Conservation (phyloP, 2,888 invertebrate species). For the Drosophila flavopinicola region DNA sequence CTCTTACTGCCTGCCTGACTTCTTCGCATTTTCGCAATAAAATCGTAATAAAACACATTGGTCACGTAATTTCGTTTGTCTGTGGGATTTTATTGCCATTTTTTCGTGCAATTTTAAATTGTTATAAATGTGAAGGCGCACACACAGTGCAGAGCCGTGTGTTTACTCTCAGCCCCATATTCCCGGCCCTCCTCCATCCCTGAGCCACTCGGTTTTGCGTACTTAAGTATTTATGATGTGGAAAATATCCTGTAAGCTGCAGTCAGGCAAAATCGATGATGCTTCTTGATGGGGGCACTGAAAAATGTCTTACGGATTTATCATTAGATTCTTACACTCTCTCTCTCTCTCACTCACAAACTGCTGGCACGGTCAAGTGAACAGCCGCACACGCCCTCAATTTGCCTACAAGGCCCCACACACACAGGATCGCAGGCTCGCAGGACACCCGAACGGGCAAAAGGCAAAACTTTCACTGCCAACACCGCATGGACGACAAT, state of each 20-base stretch:
- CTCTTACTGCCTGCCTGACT: conserved; percentile 45
- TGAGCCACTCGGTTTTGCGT: conserved; percentile 31
- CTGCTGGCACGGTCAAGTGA: conserved; percentile 43
- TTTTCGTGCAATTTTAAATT: conserved; percentile 81
- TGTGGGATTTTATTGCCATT: conserved; percentile 84
- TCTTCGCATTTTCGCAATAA: conserved; percentile 81
- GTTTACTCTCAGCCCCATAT: conserved; percentile 44
- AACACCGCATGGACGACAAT: conserved; percentile 76
- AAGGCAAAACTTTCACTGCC: conserved; percentile 59
- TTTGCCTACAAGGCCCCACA: conserved; percentile 9
- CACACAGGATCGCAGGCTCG: background rate
- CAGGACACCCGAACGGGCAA: conserved; percentile 19
- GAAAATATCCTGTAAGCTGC: conserved; percentile 75
- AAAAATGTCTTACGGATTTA: conserved; percentile 46
- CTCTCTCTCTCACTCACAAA: too few species aligned
- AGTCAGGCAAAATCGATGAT: conserved; percentile 64
- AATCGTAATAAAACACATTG: conserved; percentile 85
- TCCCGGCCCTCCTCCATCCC: background rate
- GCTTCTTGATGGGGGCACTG: conserved; percentile 27
- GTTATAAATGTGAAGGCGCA: conserved; percentile 80
- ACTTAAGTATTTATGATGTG: conserved; percentile 81
- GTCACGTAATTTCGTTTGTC: conserved; percentile 85
- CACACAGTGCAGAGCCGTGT: conserved; percentile 52
- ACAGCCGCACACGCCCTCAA: conserved; percentile 49
- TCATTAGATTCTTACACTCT: conserved; percentile 44